Evolutionary conservation across 2,797 vertebrate genomes (phyloP), one percentile per base, ranked within the genome.

Genomic region (Pseudochaenichthys georgianus): DNA sequence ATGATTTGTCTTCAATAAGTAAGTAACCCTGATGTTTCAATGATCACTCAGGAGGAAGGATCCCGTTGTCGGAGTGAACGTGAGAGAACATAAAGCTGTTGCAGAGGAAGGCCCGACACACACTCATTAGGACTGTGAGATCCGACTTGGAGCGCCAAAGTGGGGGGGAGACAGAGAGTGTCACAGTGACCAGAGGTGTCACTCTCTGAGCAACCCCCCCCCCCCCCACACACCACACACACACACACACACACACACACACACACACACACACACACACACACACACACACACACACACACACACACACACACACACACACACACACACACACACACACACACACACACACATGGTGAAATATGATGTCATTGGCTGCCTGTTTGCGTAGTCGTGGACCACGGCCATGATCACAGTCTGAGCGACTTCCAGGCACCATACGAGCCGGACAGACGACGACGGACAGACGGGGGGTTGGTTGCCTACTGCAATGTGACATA

Each of bases 151-250:
- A 69, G 76, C 9, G 0, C 34, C 13, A 23, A 70, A 84, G 58
- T 55, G 23, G 41, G 64, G 74, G 70, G 83, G 65, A 84, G 78
- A 88, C 79, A 65, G 70, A 84, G 77, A 57, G 73, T 83, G 91
- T 93, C 92, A 93, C 87, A 75, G 67, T 90, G 89, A 93, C 91
- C 92, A 90, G 77, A 80, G 78, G 92, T 91, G 88, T 93, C 93
- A 92, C 73, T 87, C 86, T 82, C 85, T 73, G 57, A 34, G 72
- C 65, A 64, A 55, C 51, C 16, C 13, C 9, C n/a, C 21, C 34
- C n/a, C n/a, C n/a, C n/a, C n/a, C n/a, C n/a, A n/a, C n/a, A n/a
- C n/a, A n/a, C n/a, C n/a, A n/a, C n/a, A n/a, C n/a, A n/a, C n/a
- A n/a, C n/a, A n/a, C n/a, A n/a, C n/a, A n/a, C n/a, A n/a, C n/a